A percentile compares a stretch with the other conserved stretches of the same genome.
These are phyloP conservation scores for Amia ocellicauda DNA, from an alignment of 2,113 vertebrate species.

Conservation along the genomic window DNA sequence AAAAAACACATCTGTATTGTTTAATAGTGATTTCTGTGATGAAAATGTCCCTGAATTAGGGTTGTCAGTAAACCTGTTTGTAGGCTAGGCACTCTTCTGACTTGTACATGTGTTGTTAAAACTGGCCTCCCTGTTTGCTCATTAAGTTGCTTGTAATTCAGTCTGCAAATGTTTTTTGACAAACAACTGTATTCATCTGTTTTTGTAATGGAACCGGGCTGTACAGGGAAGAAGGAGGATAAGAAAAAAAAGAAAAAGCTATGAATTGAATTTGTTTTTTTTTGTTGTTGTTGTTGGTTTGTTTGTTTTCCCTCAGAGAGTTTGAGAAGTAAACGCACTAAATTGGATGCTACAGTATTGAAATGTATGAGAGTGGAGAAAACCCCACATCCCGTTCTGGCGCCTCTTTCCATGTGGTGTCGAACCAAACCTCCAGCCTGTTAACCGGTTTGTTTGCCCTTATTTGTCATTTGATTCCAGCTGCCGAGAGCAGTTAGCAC, in stretches of 20 bases:
- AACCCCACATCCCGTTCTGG: conserved; percentile 56
- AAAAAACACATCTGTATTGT: too few relatives aligned
- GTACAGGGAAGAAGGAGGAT: conserved; percentile 6
- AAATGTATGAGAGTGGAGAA: conserved; percentile 71
- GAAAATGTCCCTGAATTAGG: background rate
- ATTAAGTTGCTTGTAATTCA: background rate
- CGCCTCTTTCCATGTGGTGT: conserved; percentile 60
- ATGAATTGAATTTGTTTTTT: conserved; percentile 83
- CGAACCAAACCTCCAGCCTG: conserved; percentile 73
- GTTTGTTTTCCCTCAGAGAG: conserved; percentile 69
- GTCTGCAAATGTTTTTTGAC: conserved; percentile 67
- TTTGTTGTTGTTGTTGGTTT: too few relatives aligned
- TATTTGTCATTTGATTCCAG: conserved; percentile 95
- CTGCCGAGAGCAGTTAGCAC: conserved; percentile 97
- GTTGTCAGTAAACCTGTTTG: too few relatives aligned
- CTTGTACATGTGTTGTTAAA: background rate
- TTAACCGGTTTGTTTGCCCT: conserved; percentile 87
- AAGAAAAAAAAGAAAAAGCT: too few relatives aligned
- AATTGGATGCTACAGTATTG: conserved; percentile 79
- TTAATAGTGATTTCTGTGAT: background rate
- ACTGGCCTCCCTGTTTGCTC: background rate
- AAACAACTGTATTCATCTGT: conserved; percentile 63
- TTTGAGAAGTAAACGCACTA: conserved; percentile 71
- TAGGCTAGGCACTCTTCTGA: too few relatives aligned
- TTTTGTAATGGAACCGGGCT: conserved; percentile 82